Percentiles rank a stretch among this genome's conserved stretches.
Evolutionary conservation across 2,113 vertebrate species (phyloP).

Genomic region (Hippocampus guttulatus): DNA sequence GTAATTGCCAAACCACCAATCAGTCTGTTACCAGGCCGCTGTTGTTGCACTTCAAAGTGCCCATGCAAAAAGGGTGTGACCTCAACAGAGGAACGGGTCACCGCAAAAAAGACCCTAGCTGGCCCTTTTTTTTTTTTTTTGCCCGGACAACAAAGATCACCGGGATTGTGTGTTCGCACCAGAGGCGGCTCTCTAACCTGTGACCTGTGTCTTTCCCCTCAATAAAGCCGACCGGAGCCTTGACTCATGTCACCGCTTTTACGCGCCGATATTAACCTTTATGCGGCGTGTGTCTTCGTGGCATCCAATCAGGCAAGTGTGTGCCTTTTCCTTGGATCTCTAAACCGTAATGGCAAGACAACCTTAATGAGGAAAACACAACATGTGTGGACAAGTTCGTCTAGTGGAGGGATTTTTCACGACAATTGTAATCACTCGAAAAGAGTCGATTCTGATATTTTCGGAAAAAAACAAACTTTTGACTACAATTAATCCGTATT

Average conservation of each 20-base stretch:
- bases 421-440: too few species aligned
- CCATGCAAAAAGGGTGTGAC: conserved; percentile 37
- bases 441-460: too few species aligned
- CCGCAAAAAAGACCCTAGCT: conserved; percentile 29
- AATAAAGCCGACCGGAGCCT: conserved; percentile 62
- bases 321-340: not conserved
- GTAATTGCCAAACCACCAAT: conserved; percentile 46
- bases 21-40: conserved; percentile 35
- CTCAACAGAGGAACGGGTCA: conserved; percentile 49
- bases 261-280: not conserved
- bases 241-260: conserved; percentile 6
- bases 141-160: conserved; percentile 39
- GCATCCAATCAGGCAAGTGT: not conserved
- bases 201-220: conserved; percentile 57
- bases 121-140: conserved; percentile 23
- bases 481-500: too few species aligned
- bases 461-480: too few species aligned
- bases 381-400: not conserved
- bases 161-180: conserved; percentile 8
- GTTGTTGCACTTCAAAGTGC: conserved; percentile 58
- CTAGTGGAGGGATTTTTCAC: too few species aligned
- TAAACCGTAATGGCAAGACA: not conserved
- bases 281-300: not conserved
- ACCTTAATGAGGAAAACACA: not conserved
- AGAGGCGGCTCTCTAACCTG: conserved; percentile 39